Evolutionary conservation across 2,888 invertebrate species (phyloP).

Genomic region (Spialia ferax): DNA sequence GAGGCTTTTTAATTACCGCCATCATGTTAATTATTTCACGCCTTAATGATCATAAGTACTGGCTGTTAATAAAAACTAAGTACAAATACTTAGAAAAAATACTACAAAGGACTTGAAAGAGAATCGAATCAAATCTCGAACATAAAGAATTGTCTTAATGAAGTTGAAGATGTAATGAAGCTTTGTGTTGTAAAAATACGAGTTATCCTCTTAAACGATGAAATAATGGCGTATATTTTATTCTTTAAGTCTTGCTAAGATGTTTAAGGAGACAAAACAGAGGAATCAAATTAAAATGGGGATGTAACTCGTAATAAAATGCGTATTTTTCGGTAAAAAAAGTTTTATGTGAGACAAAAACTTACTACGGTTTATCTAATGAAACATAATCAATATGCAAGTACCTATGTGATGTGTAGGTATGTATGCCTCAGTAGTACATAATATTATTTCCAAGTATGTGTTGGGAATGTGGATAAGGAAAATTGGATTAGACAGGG

Average conservation of each 20-base stretch:
- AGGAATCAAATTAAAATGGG: not conserved
- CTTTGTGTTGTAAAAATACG: not conserved
- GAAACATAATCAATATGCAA: no score
- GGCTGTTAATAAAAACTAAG: not conserved
- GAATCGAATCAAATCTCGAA: not conserved
- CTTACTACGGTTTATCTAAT: not conserved
- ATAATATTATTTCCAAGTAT: no score
- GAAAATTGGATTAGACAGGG: no score
- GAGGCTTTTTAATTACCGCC: no score
- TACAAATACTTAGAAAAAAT: not conserved
- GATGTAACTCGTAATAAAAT: not conserved
- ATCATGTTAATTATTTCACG: no score
- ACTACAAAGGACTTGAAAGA: not conserved
- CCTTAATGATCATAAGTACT: slow-evolving; percentile 1
- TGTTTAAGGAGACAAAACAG: not conserved
- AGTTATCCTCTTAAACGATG: not conserved
- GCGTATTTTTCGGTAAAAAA: not conserved
- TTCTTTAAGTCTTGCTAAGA: not conserved
- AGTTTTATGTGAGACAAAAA: not conserved
- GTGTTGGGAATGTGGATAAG: no score
- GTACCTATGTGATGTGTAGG: no score
- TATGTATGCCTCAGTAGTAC: no score
- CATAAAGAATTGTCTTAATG: slow-evolving; percentile 3
- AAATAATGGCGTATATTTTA: not conserved
- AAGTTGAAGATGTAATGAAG: not conserved